Conservation (phyloP, 2,888 invertebrate genomes). For the Andrena trimmerana region DNA sequence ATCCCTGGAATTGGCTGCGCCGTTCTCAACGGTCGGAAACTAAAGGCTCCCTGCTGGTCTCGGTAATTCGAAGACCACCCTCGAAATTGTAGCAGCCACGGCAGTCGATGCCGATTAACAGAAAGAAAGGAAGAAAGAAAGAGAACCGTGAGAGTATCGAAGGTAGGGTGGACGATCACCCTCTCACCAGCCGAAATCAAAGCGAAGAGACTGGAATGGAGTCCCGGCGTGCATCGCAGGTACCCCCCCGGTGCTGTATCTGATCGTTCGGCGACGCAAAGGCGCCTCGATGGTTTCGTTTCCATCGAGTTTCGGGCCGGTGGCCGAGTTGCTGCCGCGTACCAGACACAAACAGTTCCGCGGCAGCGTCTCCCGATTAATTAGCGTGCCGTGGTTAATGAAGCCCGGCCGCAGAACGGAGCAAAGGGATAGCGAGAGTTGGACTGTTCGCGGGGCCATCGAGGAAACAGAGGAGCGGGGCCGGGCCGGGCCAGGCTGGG, state of each 20-base stretch:
- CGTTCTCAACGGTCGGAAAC: background rate
- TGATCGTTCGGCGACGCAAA: conserved; percentile 58
- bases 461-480: conserved; percentile 15
- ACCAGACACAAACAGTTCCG: conserved; percentile 57
- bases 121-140: background rate
- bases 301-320: conserved; percentile 46
- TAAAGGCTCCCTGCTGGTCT: background rate
- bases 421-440: conserved; percentile 29
- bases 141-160: conserved; percentile 10
- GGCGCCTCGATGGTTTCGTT: conserved; percentile 54
- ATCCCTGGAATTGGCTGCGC: background rate
- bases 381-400: conserved; percentile 78
- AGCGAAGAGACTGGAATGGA: background rate
- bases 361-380: conserved; percentile 74
- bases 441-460: conserved; percentile 27
- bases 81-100: background rate
- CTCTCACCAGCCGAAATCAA: conserved; percentile 12
- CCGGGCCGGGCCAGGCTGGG: too few species aligned
- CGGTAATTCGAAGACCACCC: conserved; percentile 3
- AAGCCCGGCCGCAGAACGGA: conserved; percentile 69
- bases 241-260: conserved; percentile 36
- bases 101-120: background rate
- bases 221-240: conserved; percentile 25
- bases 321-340: background rate
- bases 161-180: background rate